These are phyloP conservation scores for Netelia virgata DNA, from an alignment of 2,888 invertebrate species.

Conservation along the genomic window DNA sequence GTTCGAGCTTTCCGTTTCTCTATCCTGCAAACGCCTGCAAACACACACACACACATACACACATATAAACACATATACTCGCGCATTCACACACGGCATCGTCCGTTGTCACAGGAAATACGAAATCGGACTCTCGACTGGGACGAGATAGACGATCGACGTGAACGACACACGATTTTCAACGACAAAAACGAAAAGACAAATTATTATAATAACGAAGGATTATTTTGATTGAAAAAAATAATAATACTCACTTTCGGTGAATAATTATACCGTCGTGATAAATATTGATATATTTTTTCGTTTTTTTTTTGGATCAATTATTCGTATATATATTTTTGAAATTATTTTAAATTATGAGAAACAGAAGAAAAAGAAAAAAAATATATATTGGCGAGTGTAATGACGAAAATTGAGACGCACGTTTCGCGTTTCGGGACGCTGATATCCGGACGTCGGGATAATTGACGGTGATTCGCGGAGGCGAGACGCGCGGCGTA, in stretches of 20 bases:
- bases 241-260: background rate
- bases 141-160: conserved; percentile 22
- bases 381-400: background rate
- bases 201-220: background rate
- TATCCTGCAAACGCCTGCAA: background rate
- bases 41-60: background rate
- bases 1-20: conserved; percentile 49
- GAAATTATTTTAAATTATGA: too few relatives aligned
- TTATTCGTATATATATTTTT: too few relatives aligned
- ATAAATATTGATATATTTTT: too few relatives aligned
- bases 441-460: conserved; percentile 17
- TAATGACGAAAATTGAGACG: background rate
- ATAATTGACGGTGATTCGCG: conserved; percentile 59
- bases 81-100: background rate
- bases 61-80: background rate
- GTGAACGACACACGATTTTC: background rate
- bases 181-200: background rate
- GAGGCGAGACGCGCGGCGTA: conserved; percentile 19
- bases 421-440: background rate
- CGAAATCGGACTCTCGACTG: conserved; percentile 3
- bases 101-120: conserved; percentile 40
- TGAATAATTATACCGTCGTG: too few relatives aligned
- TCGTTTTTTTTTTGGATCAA: too few relatives aligned
- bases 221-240: background rate
- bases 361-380: background rate